Base-by-base conservation (phyloP, 2,113 vertebrate species). In the Oryzias curvinotus region DNA sequence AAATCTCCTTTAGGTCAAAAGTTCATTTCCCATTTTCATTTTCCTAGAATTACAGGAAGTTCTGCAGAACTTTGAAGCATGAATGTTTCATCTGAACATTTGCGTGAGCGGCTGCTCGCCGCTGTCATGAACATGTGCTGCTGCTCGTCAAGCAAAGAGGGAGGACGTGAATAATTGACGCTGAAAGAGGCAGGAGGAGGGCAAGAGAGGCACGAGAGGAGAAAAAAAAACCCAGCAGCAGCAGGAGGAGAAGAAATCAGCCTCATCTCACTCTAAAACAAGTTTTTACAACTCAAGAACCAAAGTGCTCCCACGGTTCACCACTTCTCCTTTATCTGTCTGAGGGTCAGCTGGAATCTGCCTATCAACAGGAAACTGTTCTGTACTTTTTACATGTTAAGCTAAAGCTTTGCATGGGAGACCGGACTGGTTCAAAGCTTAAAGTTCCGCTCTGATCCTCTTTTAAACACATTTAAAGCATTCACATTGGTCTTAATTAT, bases 121-220 rank as follows among this genome's bases (percentile, higher is more conserved):
- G 63, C 65, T 60, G 68, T 63, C 73, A 0, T 21, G n/a, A 16
- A 19, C 3, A 16, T 10, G 5, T 42, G 0, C 52, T 50, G 62
- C 49, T n/a, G 59, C 26, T 15, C 5, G 53, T 54, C 17, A 41
- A 59, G 60, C 54, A 76, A 73, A 80, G 62, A 67, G 63, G 47
- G 30, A 63, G 12, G 43, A 58, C 47, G 46, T 85, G 49, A 85
- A 87, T 87, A 77, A 85, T 85, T 85, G 0, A 87, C 48, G 62
- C 13, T 7, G n/a, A 68, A 52, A 61, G 50, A 75, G 46, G 48
- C 4, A 15, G 68, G 23, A 26, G 4, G 0, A 25, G 58, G 57
- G 53, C 42, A 54, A 53, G 49, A 19, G 0, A 14, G 47, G n/a
- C 13, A 19, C 3, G 2, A 16, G 1, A 1, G 0, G 16, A 23